Base-by-base conservation (phyloP, 2,113 vertebrate genomes). In the Pluvialis apricaria region DNA sequence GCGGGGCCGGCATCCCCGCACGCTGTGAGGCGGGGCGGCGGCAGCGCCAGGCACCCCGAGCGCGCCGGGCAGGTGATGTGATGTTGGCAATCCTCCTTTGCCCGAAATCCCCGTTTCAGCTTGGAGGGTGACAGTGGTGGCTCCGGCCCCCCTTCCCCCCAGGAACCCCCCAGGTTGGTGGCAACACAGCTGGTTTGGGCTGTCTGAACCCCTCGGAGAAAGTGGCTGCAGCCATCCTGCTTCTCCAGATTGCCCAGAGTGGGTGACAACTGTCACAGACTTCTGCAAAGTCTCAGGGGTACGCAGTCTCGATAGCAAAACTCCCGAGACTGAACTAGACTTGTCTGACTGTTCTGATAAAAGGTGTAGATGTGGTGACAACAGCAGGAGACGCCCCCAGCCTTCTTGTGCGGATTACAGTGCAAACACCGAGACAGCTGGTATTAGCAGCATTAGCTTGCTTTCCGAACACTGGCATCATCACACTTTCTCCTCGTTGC, bases 221-320 rank as follows among this genome's bases (percentile, higher is more conserved):
- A 10, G 88, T 1, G 78, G 28, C 82, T 10, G 72, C 57, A 11
- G 69, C 80, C 76, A 5, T 29, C 38, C 70, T 3, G 0, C 40
- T 24, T 5, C 57, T 49, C 15, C 45, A 2, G 31, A 4, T 15
- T 8, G 73, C 42, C 52, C 72, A 1, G 57, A 16, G 91, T 0
- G 5, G 64, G 58, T 68, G 45, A 6, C 71, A 42, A 9, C 78
- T 32, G 61, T 29, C 38, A 9, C 49, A 29, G 77, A 17, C 66
- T 83, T 36, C 25, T 55, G 55, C 55, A 1, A 5, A 49, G 92
- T 47, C 55, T 42, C 36, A 16, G 80, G 45, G 88, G 34, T 73
- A 3, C 36, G 1, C 4, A 44, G 4, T 51, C 32, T 13, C 4
- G 58, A 54, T 20, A 20, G 38, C 70, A 3, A 1, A 68, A 7